A percentile compares a stretch with the other conserved stretches of the same genome.
Conservation (phyloP, 2,113 vertebrate genomes). For the Hystrix cristata region DNA sequence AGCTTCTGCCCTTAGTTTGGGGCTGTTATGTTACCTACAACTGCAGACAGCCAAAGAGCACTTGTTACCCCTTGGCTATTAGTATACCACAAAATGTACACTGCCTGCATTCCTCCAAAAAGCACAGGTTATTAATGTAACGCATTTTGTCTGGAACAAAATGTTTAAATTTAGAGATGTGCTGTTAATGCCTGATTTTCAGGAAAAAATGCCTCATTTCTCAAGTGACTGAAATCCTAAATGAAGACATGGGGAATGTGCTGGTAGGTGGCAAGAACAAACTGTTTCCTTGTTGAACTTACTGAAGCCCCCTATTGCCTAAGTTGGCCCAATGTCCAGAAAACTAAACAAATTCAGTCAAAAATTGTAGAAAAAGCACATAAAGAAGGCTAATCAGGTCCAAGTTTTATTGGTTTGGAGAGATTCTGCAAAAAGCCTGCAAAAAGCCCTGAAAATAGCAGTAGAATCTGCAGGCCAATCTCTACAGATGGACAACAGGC, state of each 20-base stretch:
- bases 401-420: slow-evolving; percentile 47
- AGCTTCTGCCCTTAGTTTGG: neutral
- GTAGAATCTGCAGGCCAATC: slow-evolving; percentile 13
- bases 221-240: slow-evolving; percentile 54
- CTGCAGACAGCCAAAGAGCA: neutral
- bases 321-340: slow-evolving; percentile 64
- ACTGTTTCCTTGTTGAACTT: slow-evolving; percentile 52
- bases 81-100: neutral
- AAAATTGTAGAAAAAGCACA: neutral
- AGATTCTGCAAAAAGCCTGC: neutral
- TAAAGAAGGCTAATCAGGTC: slow-evolving; percentile 32
- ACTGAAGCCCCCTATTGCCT: slow-evolving; percentile 51
- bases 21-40: neutral
- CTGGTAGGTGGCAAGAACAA: slow-evolving; percentile 53
- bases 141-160: neutral
- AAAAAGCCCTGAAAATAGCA: slow-evolving; percentile 43
- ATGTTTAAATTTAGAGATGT: slow-evolving; percentile 61
- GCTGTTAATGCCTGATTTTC: slow-evolving; percentile 24
- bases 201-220: slow-evolving; percentile 61
- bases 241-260: neutral
- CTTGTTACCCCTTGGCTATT: no score
- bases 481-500: neutral
- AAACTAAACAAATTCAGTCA: slow-evolving; percentile 56
- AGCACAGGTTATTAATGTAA: slow-evolving; percentile 14
- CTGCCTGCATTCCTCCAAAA: neutral